Evolutionary conservation across 2,888 invertebrate species (phyloP).

Genomic region (Metacarcinus magister): DNA sequence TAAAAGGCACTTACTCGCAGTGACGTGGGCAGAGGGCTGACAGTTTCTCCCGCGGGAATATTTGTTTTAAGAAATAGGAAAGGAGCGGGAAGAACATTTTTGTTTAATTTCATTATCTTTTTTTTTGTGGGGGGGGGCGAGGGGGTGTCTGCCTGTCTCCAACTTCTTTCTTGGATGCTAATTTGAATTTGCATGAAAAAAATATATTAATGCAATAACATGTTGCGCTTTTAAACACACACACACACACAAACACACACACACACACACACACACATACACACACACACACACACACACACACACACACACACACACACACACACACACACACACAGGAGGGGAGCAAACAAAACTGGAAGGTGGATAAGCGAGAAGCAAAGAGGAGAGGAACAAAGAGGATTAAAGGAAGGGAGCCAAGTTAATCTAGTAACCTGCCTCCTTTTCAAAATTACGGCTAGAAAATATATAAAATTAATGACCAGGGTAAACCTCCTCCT

Average conservation of each 20-base stretch:
- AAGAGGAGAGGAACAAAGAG: background rate
- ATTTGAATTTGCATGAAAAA: too few relatives aligned
- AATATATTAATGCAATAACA: too few relatives aligned
- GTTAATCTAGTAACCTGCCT: slow-evolving; percentile 26
- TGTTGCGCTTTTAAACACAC: background rate
- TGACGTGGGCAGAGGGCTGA: too few relatives aligned
- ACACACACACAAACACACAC: slow-evolving; percentile 57
- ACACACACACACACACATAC: slow-evolving; percentile 61
- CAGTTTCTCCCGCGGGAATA: too few relatives aligned
- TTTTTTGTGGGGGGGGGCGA: too few relatives aligned
- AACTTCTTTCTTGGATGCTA: too few relatives aligned
- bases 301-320: slow-evolving; percentile 34
- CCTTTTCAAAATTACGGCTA: slow-evolving; percentile 18
- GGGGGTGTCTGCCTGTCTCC: too few relatives aligned
- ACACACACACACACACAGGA: slow-evolving; percentile 52
- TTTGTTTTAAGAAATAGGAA: too few relatives aligned
- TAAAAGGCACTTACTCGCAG: too few relatives aligned
- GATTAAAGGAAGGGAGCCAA: background rate
- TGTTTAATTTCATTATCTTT: too few relatives aligned
- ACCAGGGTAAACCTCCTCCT: background rate
- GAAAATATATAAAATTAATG: background rate
- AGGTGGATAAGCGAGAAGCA: background rate
- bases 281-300: slow-evolving; percentile 56
- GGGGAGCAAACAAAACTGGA: background rate
- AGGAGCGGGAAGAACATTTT: too few relatives aligned